phyloP scores from a whole-genome alignment of 1,140 invertebrate genomes.

The Camponotus pennsylvanicus region DNA sequence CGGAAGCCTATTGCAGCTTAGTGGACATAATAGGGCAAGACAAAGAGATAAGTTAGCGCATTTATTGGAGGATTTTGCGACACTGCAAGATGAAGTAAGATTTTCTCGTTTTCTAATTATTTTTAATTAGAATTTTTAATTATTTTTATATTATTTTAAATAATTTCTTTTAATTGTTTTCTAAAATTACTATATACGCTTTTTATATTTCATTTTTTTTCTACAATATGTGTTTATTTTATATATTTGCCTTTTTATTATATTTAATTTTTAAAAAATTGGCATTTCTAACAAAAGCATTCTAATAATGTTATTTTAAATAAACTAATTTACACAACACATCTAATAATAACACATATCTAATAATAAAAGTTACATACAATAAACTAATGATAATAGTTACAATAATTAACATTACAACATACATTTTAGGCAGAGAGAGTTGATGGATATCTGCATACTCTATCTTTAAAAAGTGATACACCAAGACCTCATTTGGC shows the following conservation, averaged over 20 bases:
- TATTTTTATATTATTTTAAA: neutral
- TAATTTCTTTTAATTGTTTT: too few species aligned
- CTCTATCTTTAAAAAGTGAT: conserved; percentile 90
- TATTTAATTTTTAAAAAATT: conserved; percentile 15
- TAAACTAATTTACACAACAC: neutral
- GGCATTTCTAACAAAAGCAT: neutral
- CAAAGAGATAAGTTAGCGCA: conserved; percentile 97
- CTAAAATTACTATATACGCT: too few species aligned
- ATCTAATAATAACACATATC: neutral
- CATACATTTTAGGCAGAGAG: conserved; percentile 92
- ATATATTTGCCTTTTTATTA: neutral
- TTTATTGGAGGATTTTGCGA: conserved; percentile 95
- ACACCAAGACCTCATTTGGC: conserved; percentile 91
- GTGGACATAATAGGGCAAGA: conserved; percentile 97
- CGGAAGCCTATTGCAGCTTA: conserved; percentile 94
- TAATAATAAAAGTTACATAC: too few species aligned
- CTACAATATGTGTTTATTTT: neutral
- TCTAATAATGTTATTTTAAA: conserved; percentile 9
- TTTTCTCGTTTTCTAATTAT: neutral
- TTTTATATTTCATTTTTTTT: neutral
- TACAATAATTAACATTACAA: neutral
- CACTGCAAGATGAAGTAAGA: conserved; percentile 96
- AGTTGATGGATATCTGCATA: conserved; percentile 94
- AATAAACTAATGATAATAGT: neutral
- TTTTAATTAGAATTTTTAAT: neutral